A percentile compares a stretch with the other conserved stretches of the same genome.
Evolutionary conservation across 2,797 vertebrate species (phyloP).

Genomic region (Hafferia zeledoni): DNA sequence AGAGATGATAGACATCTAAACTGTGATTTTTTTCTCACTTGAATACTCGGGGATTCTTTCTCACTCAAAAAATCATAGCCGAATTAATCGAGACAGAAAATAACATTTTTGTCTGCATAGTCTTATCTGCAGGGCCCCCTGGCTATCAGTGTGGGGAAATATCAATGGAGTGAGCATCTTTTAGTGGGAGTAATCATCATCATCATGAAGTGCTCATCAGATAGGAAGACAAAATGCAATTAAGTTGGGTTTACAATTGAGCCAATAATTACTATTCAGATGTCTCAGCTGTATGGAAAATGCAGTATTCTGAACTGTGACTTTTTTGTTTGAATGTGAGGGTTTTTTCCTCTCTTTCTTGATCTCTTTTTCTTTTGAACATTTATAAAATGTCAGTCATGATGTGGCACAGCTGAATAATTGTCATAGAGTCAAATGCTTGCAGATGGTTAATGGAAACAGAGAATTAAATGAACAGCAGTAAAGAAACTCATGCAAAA

Average conservation of each 20-base stretch:
- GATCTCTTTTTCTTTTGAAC: conserved; percentile 63
- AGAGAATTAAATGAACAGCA: conserved; percentile 82
- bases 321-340: conserved; percentile 66
- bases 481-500: conserved; percentile 81
- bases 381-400: conserved; percentile 78
- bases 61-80: conserved; percentile 59
- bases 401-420: conserved; percentile 80
- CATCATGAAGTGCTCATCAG: conserved; percentile 72
- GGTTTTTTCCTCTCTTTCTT: conserved; percentile 54
- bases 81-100: conserved; percentile 51
- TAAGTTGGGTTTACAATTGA: conserved; percentile 74
- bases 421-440: conserved; percentile 78
- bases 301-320: conserved; percentile 69
- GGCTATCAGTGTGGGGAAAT: conserved; percentile 68
- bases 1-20: conserved; percentile 19
- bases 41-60: not conserved
- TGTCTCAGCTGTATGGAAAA: conserved; percentile 78
- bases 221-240: conserved; percentile 79
- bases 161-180: conserved; percentile 63
- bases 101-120: conserved; percentile 48
- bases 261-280: conserved; percentile 77
- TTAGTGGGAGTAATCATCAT: conserved; percentile 71
- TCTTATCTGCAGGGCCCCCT: conserved; percentile 44
- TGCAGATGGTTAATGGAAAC: conserved; percentile 83
- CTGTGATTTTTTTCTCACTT: not conserved